Evolutionary conservation across 2,797 vertebrate genomes (phyloP).

Genomic region (Ciconia nigra): DNA sequence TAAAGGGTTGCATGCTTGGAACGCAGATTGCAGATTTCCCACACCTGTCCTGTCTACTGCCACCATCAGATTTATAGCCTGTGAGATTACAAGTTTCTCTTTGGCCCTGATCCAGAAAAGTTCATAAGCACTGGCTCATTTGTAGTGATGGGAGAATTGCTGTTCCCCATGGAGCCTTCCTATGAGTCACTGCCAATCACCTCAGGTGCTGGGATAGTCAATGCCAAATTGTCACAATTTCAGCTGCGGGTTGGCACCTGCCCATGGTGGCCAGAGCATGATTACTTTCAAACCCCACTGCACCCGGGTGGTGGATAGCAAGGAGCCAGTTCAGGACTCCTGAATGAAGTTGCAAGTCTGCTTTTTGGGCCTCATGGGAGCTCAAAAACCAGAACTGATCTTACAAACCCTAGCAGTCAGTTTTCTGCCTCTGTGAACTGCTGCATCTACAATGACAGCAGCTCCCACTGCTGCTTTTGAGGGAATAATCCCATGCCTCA

Average conservation of each 20-base stretch:
- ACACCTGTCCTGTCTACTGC: slow-evolving; percentile 21
- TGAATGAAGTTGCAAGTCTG: background rate
- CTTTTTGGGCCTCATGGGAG: background rate
- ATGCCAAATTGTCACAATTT: background rate
- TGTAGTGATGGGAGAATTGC: background rate
- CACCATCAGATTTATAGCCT: slow-evolving; percentile 18
- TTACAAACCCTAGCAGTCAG: background rate
- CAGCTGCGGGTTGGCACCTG: background rate
- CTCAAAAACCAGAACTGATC: background rate
- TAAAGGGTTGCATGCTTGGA: background rate
- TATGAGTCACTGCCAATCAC: background rate
- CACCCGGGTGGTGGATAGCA: background rate
- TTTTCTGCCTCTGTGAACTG: background rate
- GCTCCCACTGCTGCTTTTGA: background rate
- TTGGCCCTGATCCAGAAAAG: background rate
- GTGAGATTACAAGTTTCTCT: background rate
- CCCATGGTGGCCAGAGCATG: fast-evolving
- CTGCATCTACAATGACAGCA: background rate
- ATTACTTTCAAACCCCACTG: background rate
- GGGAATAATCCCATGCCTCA: background rate
- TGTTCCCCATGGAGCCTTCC: background rate
- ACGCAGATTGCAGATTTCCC: background rate
- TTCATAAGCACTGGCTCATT: background rate
- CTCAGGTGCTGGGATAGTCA: background rate
- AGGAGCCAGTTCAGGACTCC: background rate